Conservation (phyloP, 2,113 vertebrate genomes). For the Ariopsis seemanni region DNA sequence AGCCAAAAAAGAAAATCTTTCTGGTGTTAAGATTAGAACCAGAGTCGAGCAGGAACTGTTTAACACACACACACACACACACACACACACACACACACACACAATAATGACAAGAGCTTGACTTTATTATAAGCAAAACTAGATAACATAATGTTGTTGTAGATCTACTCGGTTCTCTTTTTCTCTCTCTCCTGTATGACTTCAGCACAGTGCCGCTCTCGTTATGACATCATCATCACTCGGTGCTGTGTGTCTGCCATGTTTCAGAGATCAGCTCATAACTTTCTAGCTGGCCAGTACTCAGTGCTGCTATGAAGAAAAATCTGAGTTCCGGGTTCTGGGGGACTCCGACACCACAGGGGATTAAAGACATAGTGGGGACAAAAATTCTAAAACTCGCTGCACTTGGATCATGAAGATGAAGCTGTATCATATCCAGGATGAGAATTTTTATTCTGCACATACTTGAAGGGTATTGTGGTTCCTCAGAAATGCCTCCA, state of each 20-base stretch:
- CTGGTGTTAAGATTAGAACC: slow-evolving; percentile 21
- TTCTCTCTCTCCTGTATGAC: neutral
- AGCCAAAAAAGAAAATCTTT: neutral
- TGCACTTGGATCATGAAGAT: neutral
- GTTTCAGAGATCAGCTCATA: slow-evolving; percentile 37
- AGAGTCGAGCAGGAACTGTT: neutral
- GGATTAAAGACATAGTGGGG: neutral
- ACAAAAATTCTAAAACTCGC: neutral
- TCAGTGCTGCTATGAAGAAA: neutral
- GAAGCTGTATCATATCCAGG: neutral
- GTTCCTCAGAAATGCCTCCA: neutral
- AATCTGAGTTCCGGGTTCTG: neutral
- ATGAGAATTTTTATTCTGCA: neutral
- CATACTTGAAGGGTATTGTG: neutral
- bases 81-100: slow-evolving; percentile 5
- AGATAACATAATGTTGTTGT: slow-evolving; percentile 12
- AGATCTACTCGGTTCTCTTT: neutral
- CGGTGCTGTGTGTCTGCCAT: slow-evolving; percentile 22
- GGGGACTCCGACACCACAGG: neutral
- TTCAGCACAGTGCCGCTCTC: neutral
- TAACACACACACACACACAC: neutral
- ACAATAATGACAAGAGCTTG: neutral
- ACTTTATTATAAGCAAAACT: neutral
- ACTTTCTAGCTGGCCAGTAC: neutral
- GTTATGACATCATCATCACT: slow-evolving; percentile 16